A percentile compares a stretch with the other conserved stretches of the same genome.
phyloP scores from a whole-genome alignment of 2,113 vertebrate species.

The Pollachius pollachius region DNA sequence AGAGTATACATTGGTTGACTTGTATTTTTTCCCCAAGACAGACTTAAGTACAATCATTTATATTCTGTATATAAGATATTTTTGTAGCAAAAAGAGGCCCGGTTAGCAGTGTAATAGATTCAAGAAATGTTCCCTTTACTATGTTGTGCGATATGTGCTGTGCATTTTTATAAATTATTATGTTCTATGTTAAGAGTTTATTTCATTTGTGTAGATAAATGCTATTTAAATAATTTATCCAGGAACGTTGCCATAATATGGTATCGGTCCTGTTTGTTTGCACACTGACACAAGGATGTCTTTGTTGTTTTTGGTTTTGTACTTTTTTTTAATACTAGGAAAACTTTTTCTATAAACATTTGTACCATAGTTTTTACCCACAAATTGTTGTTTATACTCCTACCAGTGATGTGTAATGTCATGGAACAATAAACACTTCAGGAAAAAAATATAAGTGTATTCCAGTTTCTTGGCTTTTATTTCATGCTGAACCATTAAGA shows the following conservation, averaged over 20 bases:
- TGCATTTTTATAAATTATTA: slow-evolving; percentile 91
- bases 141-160: slow-evolving; percentile 81
- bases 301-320: slow-evolving; percentile 75
- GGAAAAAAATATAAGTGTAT: slow-evolving; percentile 29
- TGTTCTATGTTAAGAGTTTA: slow-evolving; percentile 82
- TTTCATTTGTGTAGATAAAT: slow-evolving; percentile 94
- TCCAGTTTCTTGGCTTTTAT: slow-evolving; percentile 21
- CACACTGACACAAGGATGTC: slow-evolving; percentile 93
- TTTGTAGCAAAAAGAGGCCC: slow-evolving; percentile 79
- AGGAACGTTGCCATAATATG: slow-evolving; percentile 87
- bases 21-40: slow-evolving; percentile 74
- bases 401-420: slow-evolving; percentile 69
- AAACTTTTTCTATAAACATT: slow-evolving; percentile 87
- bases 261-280: slow-evolving; percentile 98
- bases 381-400: slow-evolving; percentile 70
- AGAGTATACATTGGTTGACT: slow-evolving; percentile 77
- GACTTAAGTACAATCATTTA: slow-evolving; percentile 81
- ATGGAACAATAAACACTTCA: slow-evolving; percentile 72
- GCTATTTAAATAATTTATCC: slow-evolving; percentile 99
- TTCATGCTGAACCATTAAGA: slow-evolving; percentile 2
- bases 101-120: slow-evolving; percentile 78
- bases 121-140: slow-evolving; percentile 77
- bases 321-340: slow-evolving; percentile 79
- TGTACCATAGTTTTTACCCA: slow-evolving; percentile 82
- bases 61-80: slow-evolving; percentile 93